These are phyloP conservation scores for Rhamphomyia laevipes DNA, from an alignment of 2,888 invertebrate genomes.

Conservation along the genomic window DNA sequence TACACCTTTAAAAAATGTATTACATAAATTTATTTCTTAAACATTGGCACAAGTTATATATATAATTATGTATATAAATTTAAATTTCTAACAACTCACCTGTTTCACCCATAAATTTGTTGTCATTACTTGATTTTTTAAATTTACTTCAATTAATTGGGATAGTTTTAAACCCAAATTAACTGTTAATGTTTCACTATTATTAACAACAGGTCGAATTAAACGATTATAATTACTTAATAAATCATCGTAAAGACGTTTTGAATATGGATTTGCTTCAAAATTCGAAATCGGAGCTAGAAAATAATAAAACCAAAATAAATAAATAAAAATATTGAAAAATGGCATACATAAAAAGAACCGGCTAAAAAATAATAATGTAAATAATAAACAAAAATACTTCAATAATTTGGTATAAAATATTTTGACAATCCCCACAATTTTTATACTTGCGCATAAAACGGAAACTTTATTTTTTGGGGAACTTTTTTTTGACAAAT, in stretches of 20 bases:
- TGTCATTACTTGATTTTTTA: constrained; percentile 90
- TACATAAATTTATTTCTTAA: too few species aligned
- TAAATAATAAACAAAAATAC: not conserved
- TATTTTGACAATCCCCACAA: not conserved
- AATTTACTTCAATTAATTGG: constrained; percentile 81
- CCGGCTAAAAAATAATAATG: not conserved
- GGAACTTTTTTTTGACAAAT: too few species aligned
- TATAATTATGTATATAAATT: too few species aligned
- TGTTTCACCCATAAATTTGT: constrained; percentile 91
- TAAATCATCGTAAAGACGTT: constrained; percentile 89
- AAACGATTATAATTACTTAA: constrained; percentile 91
- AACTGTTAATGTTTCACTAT: constrained; percentile 84
- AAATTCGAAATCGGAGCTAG: constrained; percentile 20
- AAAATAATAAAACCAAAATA: not conserved
- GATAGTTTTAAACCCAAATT: constrained; percentile 81
- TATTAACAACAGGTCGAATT: constrained; percentile 86
- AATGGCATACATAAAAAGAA: not conserved
- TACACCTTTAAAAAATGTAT: too few species aligned
- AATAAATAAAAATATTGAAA: not conserved
- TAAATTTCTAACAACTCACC: constrained; percentile 41
- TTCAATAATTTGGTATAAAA: not conserved
- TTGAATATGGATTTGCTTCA: constrained; percentile 88
- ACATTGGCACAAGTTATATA: too few species aligned
- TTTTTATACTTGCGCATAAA: too few species aligned
- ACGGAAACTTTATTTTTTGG: too few species aligned